These are phyloP conservation scores for Ceratina japonica DNA, from an alignment of 1,140 invertebrate genomes.

Conservation along the genomic window DNA sequence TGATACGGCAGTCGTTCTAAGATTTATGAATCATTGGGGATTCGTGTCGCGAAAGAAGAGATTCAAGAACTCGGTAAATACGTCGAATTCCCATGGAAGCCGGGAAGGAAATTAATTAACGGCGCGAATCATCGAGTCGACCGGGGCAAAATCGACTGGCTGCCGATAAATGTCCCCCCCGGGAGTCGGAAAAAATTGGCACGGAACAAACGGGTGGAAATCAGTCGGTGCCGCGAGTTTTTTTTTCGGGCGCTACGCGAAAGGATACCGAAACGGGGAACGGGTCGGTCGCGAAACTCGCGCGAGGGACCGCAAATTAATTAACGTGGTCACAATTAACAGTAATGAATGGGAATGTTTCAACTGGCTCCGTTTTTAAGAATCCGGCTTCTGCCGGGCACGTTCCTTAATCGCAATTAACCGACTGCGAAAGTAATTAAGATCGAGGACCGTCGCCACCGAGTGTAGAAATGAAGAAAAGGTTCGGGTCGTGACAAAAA, in stretches of 20 bases:
- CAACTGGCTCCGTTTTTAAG: constrained; percentile 60
- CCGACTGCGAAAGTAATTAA: constrained; percentile 68
- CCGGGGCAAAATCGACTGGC: background rate
- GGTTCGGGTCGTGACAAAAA: constrained; percentile 52
- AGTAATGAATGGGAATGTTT: constrained; percentile 66
- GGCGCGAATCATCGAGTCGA: background rate
- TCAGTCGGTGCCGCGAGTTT: constrained; percentile 21
- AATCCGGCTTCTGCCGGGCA: constrained; percentile 54
- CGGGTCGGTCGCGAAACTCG: background rate
- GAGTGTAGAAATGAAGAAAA: constrained; percentile 67
- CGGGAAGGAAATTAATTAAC: constrained; percentile 2
- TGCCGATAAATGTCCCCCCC: background rate
- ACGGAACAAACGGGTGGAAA: background rate
- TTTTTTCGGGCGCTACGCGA: background rate
- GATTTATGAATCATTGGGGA: too few species aligned
- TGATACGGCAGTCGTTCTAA: too few species aligned
- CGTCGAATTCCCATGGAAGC: background rate
- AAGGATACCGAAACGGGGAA: constrained; percentile 16
- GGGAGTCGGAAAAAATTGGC: background rate
- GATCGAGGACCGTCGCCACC: constrained; percentile 44
- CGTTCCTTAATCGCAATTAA: constrained; percentile 69
- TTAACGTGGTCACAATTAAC: constrained; percentile 60
- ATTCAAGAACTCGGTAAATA: background rate
- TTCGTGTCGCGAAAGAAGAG: too few species aligned
- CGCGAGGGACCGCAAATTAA: constrained; percentile 57